Conservation (phyloP, 2,888 invertebrate genomes). For the Chrysolina americana region DNA sequence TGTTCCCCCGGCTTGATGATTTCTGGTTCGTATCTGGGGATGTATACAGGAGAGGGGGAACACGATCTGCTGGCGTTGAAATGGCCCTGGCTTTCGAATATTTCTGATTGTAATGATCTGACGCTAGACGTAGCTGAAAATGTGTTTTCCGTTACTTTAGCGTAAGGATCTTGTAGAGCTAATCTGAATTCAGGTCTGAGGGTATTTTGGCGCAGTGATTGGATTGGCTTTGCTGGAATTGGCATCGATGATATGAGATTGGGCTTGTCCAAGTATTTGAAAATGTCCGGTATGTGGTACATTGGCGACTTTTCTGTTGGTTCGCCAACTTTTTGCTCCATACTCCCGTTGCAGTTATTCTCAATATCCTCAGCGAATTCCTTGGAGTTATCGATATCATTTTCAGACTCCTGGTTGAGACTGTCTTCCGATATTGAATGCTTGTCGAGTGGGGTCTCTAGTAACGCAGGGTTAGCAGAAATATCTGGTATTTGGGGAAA, state of each 20-base stretch:
- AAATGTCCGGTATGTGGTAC: conserved; percentile 48
- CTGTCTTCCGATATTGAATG: conserved; percentile 3
- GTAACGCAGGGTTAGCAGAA: conserved; percentile 20
- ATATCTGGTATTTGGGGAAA: conserved; percentile 61
- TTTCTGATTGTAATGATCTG: conserved; percentile 64
- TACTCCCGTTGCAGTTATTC: background rate
- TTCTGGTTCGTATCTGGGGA: conserved; percentile 56
- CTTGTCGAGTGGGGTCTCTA: background rate
- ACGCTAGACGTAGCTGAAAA: conserved; percentile 53
- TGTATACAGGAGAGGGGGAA: conserved; percentile 63
- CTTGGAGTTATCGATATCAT: background rate
- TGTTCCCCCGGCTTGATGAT: conserved; percentile 2
- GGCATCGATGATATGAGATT: conserved; percentile 57
- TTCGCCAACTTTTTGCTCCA: background rate
- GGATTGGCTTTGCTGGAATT: conserved; percentile 40
- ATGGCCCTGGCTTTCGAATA: conserved; percentile 67
- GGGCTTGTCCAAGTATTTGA: conserved; percentile 57
- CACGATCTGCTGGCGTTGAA: conserved; percentile 64
- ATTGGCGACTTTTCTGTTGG: background rate
- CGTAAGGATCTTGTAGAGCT: conserved; percentile 57
- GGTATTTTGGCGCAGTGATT: conserved; percentile 48
- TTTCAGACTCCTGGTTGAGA: background rate
- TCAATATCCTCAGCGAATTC: background rate
- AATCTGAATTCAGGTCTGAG: conserved; percentile 63
- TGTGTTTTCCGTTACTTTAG: conserved; percentile 58